Base-by-base conservation (phyloP, 2,797 vertebrate species). In the Gila robusta region DNA sequence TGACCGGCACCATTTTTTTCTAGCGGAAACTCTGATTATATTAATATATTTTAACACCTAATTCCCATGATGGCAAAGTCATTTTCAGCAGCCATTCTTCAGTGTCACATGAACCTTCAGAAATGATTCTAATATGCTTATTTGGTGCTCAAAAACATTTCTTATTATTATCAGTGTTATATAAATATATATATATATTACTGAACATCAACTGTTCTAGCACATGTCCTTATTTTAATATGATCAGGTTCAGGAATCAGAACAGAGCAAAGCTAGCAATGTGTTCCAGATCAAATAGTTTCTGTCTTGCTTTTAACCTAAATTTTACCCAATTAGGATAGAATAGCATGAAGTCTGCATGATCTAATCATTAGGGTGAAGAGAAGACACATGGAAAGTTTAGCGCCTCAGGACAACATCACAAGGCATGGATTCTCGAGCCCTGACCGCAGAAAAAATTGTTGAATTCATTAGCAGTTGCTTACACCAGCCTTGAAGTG, bases 401-500 rank as follows among this genome's bases (percentile, higher is more conserved):
- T 41, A 44, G 17, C 1, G 0, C 17, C 17, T 72, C 17, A 72
- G 17, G 80, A 54, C n/a, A 41, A 41, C 80, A 81, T 70, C 49
- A 82, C 67, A 73, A 54, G 80, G 16, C 49, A 54, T 71, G 49
- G 26, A 32, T 47, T 47, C 11, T 74, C 4, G 3, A 64, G 54
- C 26, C 23, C 47, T 54, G 44, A 84, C 44, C 23, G 2, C 14
- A 37, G 28, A 76, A 16, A 83, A 67, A 76, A 19, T 23, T 0
- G 26, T 37, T 28, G 66, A 49, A 77, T 77, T 52, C 32, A 83
- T 77, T 39, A 83, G 72, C 19, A 12, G 28, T 84, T 77, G n/a
- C 82, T 47, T 69, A 67, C 32, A 54, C 21, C 2, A 19, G 21
- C 82, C 59, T 74, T 66, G 41, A 21, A 49, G 41, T 77, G 44